phyloP scores from a whole-genome alignment of 2,797 vertebrate genomes.

The Glossophaga mutica region DNA sequence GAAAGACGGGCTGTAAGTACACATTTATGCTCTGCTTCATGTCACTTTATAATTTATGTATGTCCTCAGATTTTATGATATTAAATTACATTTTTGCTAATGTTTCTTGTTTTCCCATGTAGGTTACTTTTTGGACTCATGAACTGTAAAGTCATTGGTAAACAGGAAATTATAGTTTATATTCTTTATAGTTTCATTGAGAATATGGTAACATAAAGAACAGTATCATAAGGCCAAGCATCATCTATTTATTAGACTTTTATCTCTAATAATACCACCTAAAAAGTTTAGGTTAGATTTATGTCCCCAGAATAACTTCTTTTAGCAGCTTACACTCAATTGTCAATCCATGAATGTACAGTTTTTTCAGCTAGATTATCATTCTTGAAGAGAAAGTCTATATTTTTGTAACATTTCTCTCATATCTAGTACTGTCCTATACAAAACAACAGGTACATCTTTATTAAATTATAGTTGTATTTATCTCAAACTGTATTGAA shows the following conservation, averaged over 20 bases:
- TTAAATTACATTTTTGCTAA: not conserved
- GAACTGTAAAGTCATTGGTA: not conserved
- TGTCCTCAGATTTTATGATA: not conserved
- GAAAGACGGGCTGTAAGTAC: accelerated
- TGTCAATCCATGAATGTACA: not conserved
- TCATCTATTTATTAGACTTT: not conserved
- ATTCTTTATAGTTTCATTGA: not conserved
- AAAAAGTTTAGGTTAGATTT: not conserved
- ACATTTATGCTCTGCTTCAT: not conserved
- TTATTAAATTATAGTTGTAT: slow-evolving; percentile 13
- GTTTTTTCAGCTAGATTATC: not conserved
- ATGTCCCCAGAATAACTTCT: not conserved
- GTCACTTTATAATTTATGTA: not conserved
- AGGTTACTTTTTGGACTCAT: not conserved
- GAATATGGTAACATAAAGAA: not conserved
- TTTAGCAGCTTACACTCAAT: not conserved
- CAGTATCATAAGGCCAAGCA: not conserved
- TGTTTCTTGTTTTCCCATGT: not conserved
- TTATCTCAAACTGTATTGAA: not conserved
- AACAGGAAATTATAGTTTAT: not conserved
- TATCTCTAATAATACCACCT: not conserved
- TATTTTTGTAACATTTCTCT: slow-evolving; percentile 32
- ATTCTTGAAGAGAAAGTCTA: not conserved
- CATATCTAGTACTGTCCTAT: not conserved
- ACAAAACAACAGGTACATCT: not conserved